Evolutionary conservation across 92 coral and sea anemone genomes (phyloP), one percentile per base, ranked within the genome.

Genomic region (Epizoanthus stellaris): DNA sequence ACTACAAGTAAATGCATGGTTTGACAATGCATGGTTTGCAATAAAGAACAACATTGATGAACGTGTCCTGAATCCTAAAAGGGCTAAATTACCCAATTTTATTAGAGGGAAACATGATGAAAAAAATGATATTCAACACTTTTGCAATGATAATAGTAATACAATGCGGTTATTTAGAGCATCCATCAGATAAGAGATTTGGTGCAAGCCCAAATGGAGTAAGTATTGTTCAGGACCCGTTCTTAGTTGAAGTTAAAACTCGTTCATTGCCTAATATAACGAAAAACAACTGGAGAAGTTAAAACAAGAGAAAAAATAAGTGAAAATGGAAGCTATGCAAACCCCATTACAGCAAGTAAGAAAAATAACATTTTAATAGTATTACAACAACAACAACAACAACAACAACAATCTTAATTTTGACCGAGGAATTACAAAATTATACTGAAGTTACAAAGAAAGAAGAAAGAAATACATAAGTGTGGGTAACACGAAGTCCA

Each of bases 11-110:
- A 87, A 83, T 75, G 75, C 90, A 88, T 3, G 36, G 17, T 82
- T 81, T 90, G 93, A 90, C 63, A 86, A 66, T 54, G 60, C 90
- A 4, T 90, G 93, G 93, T 86, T 90, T 86, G 90, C 93, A 17
- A 76, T 84, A 13, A 83, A 58, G 76, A 71, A 83, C 66, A 83
- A 54, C 70, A 57, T 83, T 70, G 87, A 83, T 72, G 87, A 83
- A 83, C 23, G 39, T 38, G 38, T 71, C 2, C 54, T 83, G 45
- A 84, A 83, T 39, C 87, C 80, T 34, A 83, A 58, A 58, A 82
- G 87, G 59, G n/a, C 47, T 70, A 82, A 82, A 36, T 8, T 82
- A 36, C 70, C 87, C 9, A 82, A 82, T 58, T 82, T 82, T 70
- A 82, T 82, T 21, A 82, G 87, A 82, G 77, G 87, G 36, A 70